Conservation (phyloP, 1,140 invertebrate species). For the Pseudobourletiella spinata region DNA sequence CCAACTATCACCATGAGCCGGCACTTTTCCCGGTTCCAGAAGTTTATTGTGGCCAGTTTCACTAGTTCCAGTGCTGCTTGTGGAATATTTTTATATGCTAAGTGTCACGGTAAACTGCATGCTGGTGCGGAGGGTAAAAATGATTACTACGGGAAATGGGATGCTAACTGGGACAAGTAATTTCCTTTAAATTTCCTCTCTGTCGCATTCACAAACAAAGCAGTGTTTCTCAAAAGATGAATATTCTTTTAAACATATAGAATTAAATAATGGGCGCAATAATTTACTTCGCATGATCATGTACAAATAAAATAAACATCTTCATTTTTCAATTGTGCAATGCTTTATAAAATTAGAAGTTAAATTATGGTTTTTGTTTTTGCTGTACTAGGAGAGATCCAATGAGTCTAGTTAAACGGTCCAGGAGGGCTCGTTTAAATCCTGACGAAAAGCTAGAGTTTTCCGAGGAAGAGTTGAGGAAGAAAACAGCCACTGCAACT, state of each 20-base stretch:
- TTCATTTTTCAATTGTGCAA: too few relatives aligned
- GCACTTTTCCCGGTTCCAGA: too few relatives aligned
- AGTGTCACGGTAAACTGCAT: neutral
- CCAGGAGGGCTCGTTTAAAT: slow-evolving; percentile 43
- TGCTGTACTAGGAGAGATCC: slow-evolving; percentile 59
- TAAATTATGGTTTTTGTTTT: neutral
- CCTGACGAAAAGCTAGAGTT: slow-evolving; percentile 1
- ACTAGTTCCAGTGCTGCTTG: neutral
- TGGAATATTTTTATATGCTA: neutral
- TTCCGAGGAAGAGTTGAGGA: slow-evolving; percentile 42
- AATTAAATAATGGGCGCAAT: too few relatives aligned
- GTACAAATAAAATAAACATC: too few relatives aligned
- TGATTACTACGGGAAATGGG: slow-evolving; percentile 50
- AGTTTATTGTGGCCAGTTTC: neutral
- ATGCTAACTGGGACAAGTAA: slow-evolving; percentile 80
- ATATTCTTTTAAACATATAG: too few relatives aligned
- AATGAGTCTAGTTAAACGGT: slow-evolving; percentile 52
- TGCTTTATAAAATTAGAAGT: too few relatives aligned
- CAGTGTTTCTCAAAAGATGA: too few relatives aligned
- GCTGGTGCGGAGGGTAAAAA: neutral
- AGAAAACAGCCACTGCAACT: slow-evolving; percentile 57
- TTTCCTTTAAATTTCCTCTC: slow-evolving; percentile 31
- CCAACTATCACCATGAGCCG: neutral
- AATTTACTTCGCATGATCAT: too few relatives aligned
- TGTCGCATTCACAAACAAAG: too few relatives aligned